Conservation (phyloP, 2,113 vertebrate genomes). For the Pimephales promelas region DNA sequence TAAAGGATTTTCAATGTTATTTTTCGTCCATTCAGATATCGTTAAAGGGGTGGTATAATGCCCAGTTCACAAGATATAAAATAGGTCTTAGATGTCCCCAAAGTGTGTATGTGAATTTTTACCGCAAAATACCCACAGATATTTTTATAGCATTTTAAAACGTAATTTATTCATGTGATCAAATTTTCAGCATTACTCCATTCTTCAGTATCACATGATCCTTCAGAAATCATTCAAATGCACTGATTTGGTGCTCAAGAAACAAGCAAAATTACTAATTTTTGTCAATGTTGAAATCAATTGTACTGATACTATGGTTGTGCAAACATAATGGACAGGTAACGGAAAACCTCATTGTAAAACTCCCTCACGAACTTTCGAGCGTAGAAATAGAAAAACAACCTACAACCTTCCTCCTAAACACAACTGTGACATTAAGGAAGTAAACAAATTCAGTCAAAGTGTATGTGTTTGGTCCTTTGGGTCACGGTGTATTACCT, state of each 20-base stretch:
- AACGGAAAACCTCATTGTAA: neutral
- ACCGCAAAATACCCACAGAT: too few relatives aligned
- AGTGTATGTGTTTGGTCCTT: neutral
- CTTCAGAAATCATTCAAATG: neutral
- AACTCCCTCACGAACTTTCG: neutral
- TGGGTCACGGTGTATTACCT: neutral
- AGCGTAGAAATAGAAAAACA: neutral
- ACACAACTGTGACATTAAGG: constrained; percentile 13
- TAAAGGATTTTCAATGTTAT: neutral
- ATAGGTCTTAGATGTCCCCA: too few relatives aligned
- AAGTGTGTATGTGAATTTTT: too few relatives aligned
- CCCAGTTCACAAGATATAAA: too few relatives aligned
- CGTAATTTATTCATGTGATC: neutral
- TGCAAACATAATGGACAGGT: neutral
- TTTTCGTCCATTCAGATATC: neutral
- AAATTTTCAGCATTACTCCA: neutral
- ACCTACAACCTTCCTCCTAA: neutral
- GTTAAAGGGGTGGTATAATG: too few relatives aligned
- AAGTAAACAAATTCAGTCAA: neutral
- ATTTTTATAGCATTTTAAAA: too few relatives aligned
- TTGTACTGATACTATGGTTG: neutral
- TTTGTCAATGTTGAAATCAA: neutral
- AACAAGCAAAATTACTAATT: neutral
- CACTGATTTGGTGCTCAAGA: neutral
- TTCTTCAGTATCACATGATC: neutral